Evolutionary conservation across 1,140 invertebrate species (phyloP).

Genomic region (Atopsyche davidsoni): DNA sequence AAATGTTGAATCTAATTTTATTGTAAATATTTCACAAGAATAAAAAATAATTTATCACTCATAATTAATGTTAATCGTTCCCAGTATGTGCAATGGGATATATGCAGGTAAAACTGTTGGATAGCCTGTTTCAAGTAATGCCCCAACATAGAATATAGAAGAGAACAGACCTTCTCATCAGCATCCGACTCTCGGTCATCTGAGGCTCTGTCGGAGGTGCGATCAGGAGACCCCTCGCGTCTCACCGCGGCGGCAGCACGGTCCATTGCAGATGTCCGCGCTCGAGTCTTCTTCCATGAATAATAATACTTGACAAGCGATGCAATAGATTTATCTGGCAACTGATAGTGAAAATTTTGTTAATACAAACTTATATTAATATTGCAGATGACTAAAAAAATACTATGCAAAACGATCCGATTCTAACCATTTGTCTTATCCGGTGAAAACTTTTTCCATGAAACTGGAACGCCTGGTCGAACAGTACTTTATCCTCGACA

Average conservation of each 20-base stretch:
- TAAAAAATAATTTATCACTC: too few relatives aligned
- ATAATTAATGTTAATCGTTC: too few relatives aligned
- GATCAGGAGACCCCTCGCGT: slow-evolving; percentile 52
- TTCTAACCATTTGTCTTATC: slow-evolving; percentile 90
- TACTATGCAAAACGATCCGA: slow-evolving; percentile 1
- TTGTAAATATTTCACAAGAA: too few relatives aligned
- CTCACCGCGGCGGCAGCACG: slow-evolving; percentile 57
- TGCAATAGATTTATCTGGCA: slow-evolving; percentile 95
- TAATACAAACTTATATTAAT: not conserved
- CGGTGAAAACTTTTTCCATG: slow-evolving; percentile 97
- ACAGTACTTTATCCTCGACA: slow-evolving; percentile 94
- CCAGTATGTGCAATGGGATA: too few relatives aligned
- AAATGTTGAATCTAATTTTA: too few relatives aligned
- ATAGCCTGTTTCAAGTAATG: too few relatives aligned
- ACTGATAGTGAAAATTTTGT: slow-evolving; percentile 45
- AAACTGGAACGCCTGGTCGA: slow-evolving; percentile 97
- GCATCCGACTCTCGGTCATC: slow-evolving; percentile 83
- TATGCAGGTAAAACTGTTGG: too few relatives aligned
- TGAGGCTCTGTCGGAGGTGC: slow-evolving; percentile 70
- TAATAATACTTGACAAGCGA: slow-evolving; percentile 97
- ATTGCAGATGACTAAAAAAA: not conserved
- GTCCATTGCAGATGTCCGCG: slow-evolving; percentile 90
- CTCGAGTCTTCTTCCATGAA: slow-evolving; percentile 94
- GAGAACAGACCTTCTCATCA: slow-evolving; percentile 76
- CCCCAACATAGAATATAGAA: too few relatives aligned